Conservation (phyloP, 2,113 vertebrate genomes). For the Danio rerio region DNA sequence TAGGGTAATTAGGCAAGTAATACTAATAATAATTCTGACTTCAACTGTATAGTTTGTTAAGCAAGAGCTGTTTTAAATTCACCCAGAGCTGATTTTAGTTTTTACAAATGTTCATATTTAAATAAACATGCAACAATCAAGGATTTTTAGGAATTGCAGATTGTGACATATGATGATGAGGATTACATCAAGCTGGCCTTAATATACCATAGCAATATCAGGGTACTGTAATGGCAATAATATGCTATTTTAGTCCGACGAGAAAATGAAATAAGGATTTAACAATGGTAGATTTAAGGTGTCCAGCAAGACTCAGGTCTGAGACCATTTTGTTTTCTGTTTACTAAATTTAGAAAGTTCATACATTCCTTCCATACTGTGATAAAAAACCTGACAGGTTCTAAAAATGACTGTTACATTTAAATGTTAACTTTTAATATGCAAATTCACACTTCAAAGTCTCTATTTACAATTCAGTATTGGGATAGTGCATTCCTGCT, state of each 20-base stretch:
- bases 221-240: conserved; percentile 46
- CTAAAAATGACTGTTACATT: not conserved
- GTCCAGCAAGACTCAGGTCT: not conserved
- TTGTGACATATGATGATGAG: not conserved
- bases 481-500: conserved; percentile 10
- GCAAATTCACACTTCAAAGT: not conserved
- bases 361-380: not conserved
- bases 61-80: conserved; percentile 14
- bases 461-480: conserved; percentile 19
- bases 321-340: not conserved
- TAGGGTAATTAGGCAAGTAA: too few relatives aligned
- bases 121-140: not conserved
- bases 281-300: not conserved
- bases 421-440: not conserved
- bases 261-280: not conserved
- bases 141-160: not conserved
- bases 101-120: not conserved
- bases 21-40: too few relatives aligned
- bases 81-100: not conserved
- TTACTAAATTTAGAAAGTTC: not conserved
- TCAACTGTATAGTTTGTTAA: conserved; percentile 15
- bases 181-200: conserved; percentile 53
- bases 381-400: not conserved
- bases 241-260: conserved; percentile 34
- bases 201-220: not conserved